Percentiles rank a stretch among this genome's conserved stretches.
Conservation (phyloP, 2,113 vertebrate genomes). For the rabbit (Oryctolagus cuniculus) region mOryCun1.1 NC_091438.1:114055001-114055500, state of each 20-base stretch:
- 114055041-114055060: not conserved
- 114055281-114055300: not conserved
- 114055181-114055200: not conserved
- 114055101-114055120: not conserved
- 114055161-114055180: not conserved
- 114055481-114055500: constrained; percentile 17
- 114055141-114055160: not conserved
- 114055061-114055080: not conserved
- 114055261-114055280: not conserved
- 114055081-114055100: not conserved
- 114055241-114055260: not conserved
- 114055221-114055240: not conserved
- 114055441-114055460: not conserved
- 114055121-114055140: not conserved
- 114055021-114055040: constrained; percentile 37
- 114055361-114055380: constrained; percentile 13
- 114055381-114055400: constrained; percentile 45
- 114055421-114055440: constrained; percentile 64
- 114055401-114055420: constrained; percentile 37
- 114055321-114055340: not conserved
- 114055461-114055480: not conserved
- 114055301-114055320: constrained; percentile 22
- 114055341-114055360: constrained; percentile 57
- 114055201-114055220: not conserved
- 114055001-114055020: not conserved